Base-by-base conservation (phyloP, 2,888 invertebrate genomes). In the Drosophila gaucha region DNA sequence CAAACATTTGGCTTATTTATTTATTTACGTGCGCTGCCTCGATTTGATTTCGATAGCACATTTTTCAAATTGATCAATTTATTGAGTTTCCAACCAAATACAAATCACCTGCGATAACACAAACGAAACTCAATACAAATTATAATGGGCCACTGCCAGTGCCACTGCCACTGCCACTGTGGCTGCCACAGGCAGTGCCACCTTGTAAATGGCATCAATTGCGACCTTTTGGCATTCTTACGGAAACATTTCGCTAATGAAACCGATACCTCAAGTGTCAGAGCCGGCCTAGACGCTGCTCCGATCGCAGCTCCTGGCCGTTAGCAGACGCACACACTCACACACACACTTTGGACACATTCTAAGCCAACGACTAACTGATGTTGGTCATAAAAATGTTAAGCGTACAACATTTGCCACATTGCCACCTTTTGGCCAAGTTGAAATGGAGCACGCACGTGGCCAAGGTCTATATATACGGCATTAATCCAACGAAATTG, bases 181-280 rank as follows among this genome's bases (percentile, higher is more conserved):
- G 16, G 26, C n/a, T 24, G 65, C 44, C 36, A 35, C 6, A 16
- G 31, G 18, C 47, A 35, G 30, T 52, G 55, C 30, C 30, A 72
- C 38, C 82, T 73, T 67, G 76, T 80, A 84, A 84, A 84, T 88
- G 86, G 88, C 88, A 75, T 78, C 84, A 78, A 84, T 86, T 84
- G 84, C 84, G 86, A 88, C 84, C 84, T 84, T 83, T 84, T 84
- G 86, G 54, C 83, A 86, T 77, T 82, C 79, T 82, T 87, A 82
- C 73, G 79, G 83, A 64, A 87, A 83, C 83, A 88, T 86, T 83
- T 87, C 84, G 80, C 83, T 84, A 84, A 84, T 84, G 88, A 86
- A 84, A 84, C 73, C 84, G 84, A 84, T 84, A 84, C 84, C 72
- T 84, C 84, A 84, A 86, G 68, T 83, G 84, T 88, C 84, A 86